These are phyloP conservation scores for Acrossocheilus wenchowensis DNA, from an alignment of 2,797 vertebrate genomes.

Conservation along the genomic window DNA sequence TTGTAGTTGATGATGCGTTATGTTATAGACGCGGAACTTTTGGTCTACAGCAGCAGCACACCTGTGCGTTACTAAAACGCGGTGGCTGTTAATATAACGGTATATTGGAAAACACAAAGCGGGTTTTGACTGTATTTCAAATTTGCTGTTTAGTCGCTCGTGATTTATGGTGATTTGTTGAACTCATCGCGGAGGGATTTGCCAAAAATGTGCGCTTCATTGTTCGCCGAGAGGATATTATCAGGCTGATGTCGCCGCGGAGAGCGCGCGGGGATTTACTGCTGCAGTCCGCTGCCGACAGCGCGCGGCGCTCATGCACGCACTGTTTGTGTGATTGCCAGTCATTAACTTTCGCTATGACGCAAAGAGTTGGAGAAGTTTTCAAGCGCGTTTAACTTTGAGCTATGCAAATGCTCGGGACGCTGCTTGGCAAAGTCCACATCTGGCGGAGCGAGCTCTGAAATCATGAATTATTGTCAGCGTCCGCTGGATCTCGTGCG, in stretches of 20 bases:
- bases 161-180: slow-evolving; percentile 13
- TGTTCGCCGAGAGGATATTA: slow-evolving; percentile 55
- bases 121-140: neutral
- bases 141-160: slow-evolving; percentile 8
- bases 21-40: slow-evolving; percentile 60
- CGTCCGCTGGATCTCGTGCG: slow-evolving; percentile 63
- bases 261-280: slow-evolving; percentile 64
- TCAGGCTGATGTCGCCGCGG: slow-evolving; percentile 62
- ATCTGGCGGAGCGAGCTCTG: slow-evolving; percentile 67
- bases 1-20: slow-evolving; percentile 51
- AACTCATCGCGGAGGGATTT: slow-evolving; percentile 10
- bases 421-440: slow-evolving; percentile 52
- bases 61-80: slow-evolving; percentile 44
- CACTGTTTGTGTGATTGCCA: slow-evolving; percentile 59
- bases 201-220: slow-evolving; percentile 50
- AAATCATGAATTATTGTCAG: slow-evolving; percentile 70
- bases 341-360: slow-evolving; percentile 56
- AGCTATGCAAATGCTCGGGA: neutral
- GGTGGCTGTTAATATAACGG: neutral
- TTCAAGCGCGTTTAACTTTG: slow-evolving; percentile 50
- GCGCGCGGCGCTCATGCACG: slow-evolving; percentile 57
- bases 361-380: slow-evolving; percentile 54
- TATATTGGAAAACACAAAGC: neutral
- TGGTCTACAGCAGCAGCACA: slow-evolving; percentile 43
- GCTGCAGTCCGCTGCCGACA: slow-evolving; percentile 62